Evolutionary conservation across 2,888 invertebrate genomes (phyloP).

Genomic region (Aphodius granarius): DNA sequence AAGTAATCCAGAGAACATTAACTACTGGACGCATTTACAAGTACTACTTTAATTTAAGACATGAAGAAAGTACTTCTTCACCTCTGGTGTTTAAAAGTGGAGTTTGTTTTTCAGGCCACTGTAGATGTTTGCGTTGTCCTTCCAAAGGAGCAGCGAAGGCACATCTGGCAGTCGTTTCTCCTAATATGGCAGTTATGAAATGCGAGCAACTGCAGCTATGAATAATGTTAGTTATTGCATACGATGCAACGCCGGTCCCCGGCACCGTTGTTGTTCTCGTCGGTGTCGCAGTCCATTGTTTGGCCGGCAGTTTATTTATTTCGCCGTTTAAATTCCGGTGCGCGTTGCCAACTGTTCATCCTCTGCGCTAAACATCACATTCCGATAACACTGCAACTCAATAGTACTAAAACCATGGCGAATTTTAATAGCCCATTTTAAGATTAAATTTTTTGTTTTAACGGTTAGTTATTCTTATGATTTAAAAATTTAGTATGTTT

Average conservation of each 20-base stretch:
- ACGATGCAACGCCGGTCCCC: slow-evolving; percentile 5
- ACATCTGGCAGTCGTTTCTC: slow-evolving; percentile 42
- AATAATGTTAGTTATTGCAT: slow-evolving; percentile 37
- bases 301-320: slow-evolving; percentile 20
- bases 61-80: background rate
- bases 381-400: background rate
- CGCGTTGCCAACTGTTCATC: background rate
- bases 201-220: slow-evolving; percentile 38
- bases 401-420: too few species aligned
- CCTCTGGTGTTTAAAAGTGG: background rate
- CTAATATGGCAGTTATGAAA: slow-evolving; percentile 46
- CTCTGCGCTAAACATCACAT: background rate
- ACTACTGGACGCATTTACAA: too few species aligned
- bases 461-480: too few species aligned
- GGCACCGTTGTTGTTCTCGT: slow-evolving; percentile 20
- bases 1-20: too few species aligned
- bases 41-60: too few species aligned
- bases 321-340: slow-evolving; percentile 24
- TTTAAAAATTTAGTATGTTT: too few species aligned
- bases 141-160: slow-evolving; percentile 25
- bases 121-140: background rate
- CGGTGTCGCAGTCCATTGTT: slow-evolving; percentile 33
- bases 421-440: too few species aligned
- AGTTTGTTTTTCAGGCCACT: background rate
- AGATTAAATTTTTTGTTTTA: too few species aligned